Conservation (phyloP, 2,888 invertebrate species). For the Coenonympha glycerion region DNA sequence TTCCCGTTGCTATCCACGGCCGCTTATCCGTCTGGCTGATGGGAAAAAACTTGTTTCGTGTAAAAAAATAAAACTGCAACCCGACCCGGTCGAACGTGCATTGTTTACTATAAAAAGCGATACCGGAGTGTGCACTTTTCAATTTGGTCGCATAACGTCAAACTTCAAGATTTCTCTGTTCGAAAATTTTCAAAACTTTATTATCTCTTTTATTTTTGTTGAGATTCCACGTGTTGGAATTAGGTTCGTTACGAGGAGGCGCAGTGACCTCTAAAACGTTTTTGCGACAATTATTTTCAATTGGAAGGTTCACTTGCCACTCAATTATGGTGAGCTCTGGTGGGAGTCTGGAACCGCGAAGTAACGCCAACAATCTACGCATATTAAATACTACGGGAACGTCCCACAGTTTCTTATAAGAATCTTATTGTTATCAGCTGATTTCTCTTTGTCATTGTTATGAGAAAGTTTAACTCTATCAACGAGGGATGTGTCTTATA, state of each 20-base stretch:
- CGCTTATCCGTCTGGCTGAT: constrained; percentile 38
- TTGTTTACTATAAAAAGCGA: constrained; percentile 45
- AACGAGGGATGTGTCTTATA: too few species aligned
- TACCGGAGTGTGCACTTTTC: constrained; percentile 35
- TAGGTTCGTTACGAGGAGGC: neutral
- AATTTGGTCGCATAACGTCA: constrained; percentile 46
- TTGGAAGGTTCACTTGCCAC: constrained; percentile 47
- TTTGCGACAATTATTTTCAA: constrained; percentile 56
- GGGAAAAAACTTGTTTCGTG: constrained; percentile 52
- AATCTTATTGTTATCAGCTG: constrained; percentile 25
- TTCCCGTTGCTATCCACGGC: constrained; percentile 38
- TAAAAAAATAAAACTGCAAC: constrained; percentile 53
- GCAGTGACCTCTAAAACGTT: constrained; percentile 44
- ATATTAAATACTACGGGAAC: constrained; percentile 17
- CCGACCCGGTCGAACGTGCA: constrained; percentile 46
- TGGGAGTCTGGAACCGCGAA: constrained; percentile 17
- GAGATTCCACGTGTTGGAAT: constrained; percentile 3
- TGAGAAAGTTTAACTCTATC: neutral
- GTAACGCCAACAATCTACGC: constrained; percentile 19
- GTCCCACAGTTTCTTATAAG: constrained; percentile 22
- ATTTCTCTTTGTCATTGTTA: constrained; percentile 9
- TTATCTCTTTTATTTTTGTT: constrained; percentile 1
- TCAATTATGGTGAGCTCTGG: constrained; percentile 41
- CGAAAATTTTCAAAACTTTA: constrained; percentile 30
- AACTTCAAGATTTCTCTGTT: constrained; percentile 40